Base-by-base conservation (phyloP, 1,140 invertebrate species). In the Metaphire vulgaris region DNA sequence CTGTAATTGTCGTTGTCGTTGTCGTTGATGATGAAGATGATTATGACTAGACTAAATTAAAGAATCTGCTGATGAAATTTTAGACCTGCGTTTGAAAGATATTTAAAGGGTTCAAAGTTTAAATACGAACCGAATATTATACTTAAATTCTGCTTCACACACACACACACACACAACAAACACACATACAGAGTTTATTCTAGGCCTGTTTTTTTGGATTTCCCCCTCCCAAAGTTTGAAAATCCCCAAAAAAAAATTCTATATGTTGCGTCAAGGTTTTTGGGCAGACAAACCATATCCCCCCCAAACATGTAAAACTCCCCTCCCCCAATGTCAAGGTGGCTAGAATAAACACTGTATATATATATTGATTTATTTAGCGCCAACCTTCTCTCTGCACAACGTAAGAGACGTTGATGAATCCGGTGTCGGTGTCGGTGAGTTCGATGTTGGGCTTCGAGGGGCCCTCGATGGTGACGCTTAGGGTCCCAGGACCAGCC, bases 311-410 rank as follows among this genome's bases (percentile, higher is more conserved):
- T n/a, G n/a, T n/a, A n/a, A n/a, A n/a, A n/a, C n/a, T n/a, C n/a
- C n/a, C n/a, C n/a, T n/a, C n/a, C n/a, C n/a, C n/a, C n/a, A n/a
- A n/a, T n/a, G 41, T 56, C 41, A 21, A 56, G 21, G 41, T 56
- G 6, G 21, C 6, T 56, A 56, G 41, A 21, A 56, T 21, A 56
- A 21, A 56, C 6, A 56, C 82, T 95, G 92, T 82, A 98, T 96
- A 87, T 98, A 97, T 89, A 97, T 98, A 87, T 98, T 98, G 75
- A 93, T 89, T 74, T 95, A 95, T 78, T 98, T 92, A 79, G 94
- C 90, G 98, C 88, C 98, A 96, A 32, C 85, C 85, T 85, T 78
- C 2, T 15, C 16, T n/a, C 26, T 73, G 32, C 12, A 73, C 33
- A 2, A 34, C 72, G 33, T 73, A 73, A 1, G 28, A 28, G 26